phyloP scores from a whole-genome alignment of 2,797 vertebrate species.

The Pangasius macronema region DNA sequence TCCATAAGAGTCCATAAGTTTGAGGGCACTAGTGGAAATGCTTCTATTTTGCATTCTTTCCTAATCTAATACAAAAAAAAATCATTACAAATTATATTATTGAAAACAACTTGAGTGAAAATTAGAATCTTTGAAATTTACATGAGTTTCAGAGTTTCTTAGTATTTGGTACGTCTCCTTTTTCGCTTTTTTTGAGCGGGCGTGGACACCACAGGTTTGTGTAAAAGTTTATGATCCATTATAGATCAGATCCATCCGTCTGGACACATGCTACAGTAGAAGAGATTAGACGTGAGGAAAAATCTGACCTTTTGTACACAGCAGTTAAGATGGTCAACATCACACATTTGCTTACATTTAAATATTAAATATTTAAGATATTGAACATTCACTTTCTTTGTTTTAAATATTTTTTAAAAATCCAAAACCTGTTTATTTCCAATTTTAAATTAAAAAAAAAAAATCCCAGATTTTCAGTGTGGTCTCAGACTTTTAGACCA shows the following conservation, averaged over 20 bases:
- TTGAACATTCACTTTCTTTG: neutral
- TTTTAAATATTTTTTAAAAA: neutral
- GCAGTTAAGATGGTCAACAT: neutral
- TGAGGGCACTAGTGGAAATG: neutral
- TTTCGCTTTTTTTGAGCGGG: neutral
- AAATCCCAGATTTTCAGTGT: no score
- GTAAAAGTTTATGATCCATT: no score
- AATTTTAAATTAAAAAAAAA: neutral
- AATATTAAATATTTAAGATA: neutral
- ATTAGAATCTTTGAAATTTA: neutral
- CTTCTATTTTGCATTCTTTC: neutral
- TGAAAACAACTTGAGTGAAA: neutral
- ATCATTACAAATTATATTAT: neutral
- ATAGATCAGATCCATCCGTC: no score
- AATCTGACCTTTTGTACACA: neutral
- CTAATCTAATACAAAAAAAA: neutral
- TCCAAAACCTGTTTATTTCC: neutral
- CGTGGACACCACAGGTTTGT: neutral
- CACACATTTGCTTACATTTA: neutral
- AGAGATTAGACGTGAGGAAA: neutral
- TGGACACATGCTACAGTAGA: no score
- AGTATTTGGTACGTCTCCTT: neutral
- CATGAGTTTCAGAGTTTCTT: neutral
- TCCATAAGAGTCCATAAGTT: neutral
- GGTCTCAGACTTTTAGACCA: neutral